A percentile compares a stretch with the other conserved stretches of the same genome.
These are phyloP conservation scores for Microctenopoma lineatum DNA, from an alignment of 2,797 vertebrate species.

Conservation along the genomic window DNA sequence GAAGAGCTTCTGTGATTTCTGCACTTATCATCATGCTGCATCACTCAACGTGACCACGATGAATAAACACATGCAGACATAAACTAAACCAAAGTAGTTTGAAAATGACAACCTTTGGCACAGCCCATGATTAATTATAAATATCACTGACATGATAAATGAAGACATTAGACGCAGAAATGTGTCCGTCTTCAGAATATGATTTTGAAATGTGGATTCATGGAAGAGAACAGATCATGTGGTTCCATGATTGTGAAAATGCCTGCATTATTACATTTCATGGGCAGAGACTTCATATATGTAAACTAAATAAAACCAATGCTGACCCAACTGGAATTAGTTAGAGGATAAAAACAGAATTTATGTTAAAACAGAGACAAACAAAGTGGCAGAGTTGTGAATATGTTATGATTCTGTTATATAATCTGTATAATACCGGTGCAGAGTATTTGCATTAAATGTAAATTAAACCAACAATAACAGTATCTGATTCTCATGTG, in stretches of 20 bases:
- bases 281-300: not conserved
- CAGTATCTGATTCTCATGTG: no score
- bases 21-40: no score
- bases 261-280: not conserved
- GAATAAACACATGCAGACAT: no score
- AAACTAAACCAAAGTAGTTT: not conserved
- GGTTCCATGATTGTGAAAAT: not conserved
- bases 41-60: no score
- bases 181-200: not conserved
- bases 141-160: no score
- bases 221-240: not conserved
- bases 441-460: not conserved
- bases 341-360: not conserved
- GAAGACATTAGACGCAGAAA: conserved; percentile 10
- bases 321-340: not conserved
- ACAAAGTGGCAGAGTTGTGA: not conserved
- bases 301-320: not conserved
- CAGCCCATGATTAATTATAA: no score
- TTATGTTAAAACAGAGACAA: conserved; percentile 1
- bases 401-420: not conserved
- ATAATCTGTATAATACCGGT: not conserved
- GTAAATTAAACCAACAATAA: no score
- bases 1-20: no score
- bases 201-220: not conserved
- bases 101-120: not conserved